A percentile compares a stretch with the other conserved stretches of the same genome.
Conservation (phyloP, 2,888 invertebrate species). For the Drosophila neonasuta region DNA sequence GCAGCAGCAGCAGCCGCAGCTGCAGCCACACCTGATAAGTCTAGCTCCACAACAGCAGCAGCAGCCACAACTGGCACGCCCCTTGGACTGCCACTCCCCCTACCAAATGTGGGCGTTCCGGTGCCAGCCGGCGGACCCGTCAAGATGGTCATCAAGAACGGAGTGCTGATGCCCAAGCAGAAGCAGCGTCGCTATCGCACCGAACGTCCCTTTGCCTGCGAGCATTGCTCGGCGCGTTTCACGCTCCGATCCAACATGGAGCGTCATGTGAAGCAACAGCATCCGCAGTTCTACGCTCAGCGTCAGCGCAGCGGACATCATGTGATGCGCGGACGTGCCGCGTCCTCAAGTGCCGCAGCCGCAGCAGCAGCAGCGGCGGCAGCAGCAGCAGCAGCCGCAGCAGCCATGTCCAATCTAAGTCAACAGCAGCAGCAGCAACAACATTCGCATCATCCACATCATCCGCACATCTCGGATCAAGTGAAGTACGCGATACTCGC, state of each 20-base stretch:
- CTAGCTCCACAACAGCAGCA: constrained; percentile 49
- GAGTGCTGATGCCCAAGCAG: constrained; percentile 94
- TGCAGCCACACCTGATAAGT: constrained; percentile 41
- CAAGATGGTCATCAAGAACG: constrained; percentile 95
- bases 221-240: constrained; percentile 94
- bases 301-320: constrained; percentile 86
- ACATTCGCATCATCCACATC: constrained; percentile 35
- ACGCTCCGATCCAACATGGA: constrained; percentile 97
- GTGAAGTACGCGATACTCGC: constrained; percentile 90
- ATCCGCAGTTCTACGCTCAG: constrained; percentile 94
- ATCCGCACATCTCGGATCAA: constrained; percentile 84
- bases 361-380: constrained; percentile 57
- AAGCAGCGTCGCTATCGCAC: constrained; percentile 95
- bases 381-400: constrained; percentile 52
- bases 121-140: constrained; percentile 84
- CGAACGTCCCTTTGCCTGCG: constrained; percentile 94
- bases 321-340: constrained; percentile 80
- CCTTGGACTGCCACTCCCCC: constrained; percentile 12
- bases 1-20: constrained; percentile 34
- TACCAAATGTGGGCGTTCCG: constrained; percentile 80
- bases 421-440: constrained; percentile 44
- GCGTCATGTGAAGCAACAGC: constrained; percentile 96
- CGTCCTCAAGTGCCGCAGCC: constrained; percentile 53
- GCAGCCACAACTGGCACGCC: constrained; percentile 15
- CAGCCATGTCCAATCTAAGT: constrained; percentile 62